Evolutionary conservation across 2,113 vertebrate genomes (phyloP).

Genomic region (Coptodon rendalli): DNA sequence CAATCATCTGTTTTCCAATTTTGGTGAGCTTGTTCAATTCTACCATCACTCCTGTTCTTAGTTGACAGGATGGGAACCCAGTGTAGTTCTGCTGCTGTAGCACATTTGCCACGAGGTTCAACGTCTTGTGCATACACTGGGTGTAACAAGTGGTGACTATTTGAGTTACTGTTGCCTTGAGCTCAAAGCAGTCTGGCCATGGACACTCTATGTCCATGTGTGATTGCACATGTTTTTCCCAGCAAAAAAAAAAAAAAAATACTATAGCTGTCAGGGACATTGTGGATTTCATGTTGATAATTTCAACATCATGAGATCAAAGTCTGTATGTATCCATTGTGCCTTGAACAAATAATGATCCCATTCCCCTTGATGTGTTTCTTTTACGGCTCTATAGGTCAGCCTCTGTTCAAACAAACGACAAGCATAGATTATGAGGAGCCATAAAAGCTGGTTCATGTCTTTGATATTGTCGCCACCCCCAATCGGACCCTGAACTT

Average conservation of each 20-base stretch:
- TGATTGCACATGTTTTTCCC: not conserved
- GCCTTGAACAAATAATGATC: slow-evolving; percentile 29
- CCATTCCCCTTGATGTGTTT: not conserved
- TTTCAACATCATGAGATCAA: slow-evolving; percentile 43
- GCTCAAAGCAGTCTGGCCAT: not conserved
- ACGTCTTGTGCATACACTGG: not conserved
- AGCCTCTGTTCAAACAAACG: slow-evolving; percentile 48
- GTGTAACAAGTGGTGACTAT: not conserved
- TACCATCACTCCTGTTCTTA: not conserved
- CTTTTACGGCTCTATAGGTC: not conserved
- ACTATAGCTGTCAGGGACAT: not conserved
- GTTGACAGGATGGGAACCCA: not conserved
- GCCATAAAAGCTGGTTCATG: slow-evolving; percentile 6
- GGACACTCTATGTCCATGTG: not conserved
- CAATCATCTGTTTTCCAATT: not conserved
- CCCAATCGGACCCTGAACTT: not conserved
- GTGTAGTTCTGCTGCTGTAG: not conserved
- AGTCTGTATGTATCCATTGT: slow-evolving; percentile 44
- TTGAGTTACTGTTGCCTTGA: not conserved
- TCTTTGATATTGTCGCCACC: not conserved
- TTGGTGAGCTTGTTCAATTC: not conserved
- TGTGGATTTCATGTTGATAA: not conserved
- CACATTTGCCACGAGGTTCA: not conserved
- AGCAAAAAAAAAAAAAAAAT: not conserved
- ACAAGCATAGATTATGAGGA: not conserved